Conservation (phyloP, 2,113 vertebrate species). For the Ursus arctos region DNA sequence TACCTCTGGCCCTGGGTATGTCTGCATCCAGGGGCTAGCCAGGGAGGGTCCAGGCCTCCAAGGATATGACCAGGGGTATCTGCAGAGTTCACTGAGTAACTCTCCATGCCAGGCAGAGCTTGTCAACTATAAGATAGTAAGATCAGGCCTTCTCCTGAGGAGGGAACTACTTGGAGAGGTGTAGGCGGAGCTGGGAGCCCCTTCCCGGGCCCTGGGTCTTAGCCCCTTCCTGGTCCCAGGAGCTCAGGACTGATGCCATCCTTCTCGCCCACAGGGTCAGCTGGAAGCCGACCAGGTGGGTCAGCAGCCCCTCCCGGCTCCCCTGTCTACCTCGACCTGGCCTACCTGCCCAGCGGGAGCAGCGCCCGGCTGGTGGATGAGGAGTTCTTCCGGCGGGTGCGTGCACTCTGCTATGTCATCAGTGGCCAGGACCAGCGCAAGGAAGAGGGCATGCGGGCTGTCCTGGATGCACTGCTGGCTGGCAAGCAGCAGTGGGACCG, state of each 20-base stretch:
- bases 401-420: conserved; percentile 94
- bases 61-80: neutral
- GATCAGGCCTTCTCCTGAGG: neutral
- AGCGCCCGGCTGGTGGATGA: conserved; percentile 89
- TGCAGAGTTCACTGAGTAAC: neutral
- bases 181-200: fast-evolving
- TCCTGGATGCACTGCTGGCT: conserved; percentile 92
- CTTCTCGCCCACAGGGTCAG: neutral
- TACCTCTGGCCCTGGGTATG: neutral
- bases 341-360: conserved; percentile 93
- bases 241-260: neutral
- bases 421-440: conserved; percentile 94
- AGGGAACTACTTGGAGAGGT: neutral
- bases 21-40: neutral
- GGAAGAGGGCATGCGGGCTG: conserved; percentile 89
- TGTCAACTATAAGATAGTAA: neutral
- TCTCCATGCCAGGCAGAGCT: neutral
- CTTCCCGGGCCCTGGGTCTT: neutral
- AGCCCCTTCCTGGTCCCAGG: neutral
- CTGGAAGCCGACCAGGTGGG: neutral
- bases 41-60: neutral
- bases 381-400: conserved; percentile 92
- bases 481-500: conserved; percentile 92
- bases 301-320: fast-evolving
- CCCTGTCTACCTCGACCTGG: conserved; percentile 93